Evolutionary conservation across 2,797 vertebrate species (phyloP).

Genomic region (Decapterus maruadsi): DNA sequence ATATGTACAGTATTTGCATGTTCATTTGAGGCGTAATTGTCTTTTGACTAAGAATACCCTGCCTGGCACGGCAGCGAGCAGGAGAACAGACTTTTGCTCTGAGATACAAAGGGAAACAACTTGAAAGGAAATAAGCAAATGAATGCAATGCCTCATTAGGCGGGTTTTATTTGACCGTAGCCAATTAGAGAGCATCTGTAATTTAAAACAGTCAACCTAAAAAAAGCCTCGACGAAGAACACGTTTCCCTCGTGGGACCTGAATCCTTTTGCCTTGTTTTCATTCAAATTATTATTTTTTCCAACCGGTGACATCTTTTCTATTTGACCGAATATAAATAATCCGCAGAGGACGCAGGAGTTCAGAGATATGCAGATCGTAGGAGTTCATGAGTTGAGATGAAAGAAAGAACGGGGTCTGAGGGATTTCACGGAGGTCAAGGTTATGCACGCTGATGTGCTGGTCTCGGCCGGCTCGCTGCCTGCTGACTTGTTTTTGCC

Average conservation of each 20-base stretch:
- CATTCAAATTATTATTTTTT: constrained; percentile 67
- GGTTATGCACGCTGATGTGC: constrained; percentile 42
- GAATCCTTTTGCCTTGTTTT: constrained; percentile 73
- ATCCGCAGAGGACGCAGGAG: constrained; percentile 50
- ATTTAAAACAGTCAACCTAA: constrained; percentile 83
- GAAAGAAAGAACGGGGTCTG: constrained; percentile 20
- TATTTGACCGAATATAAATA: constrained; percentile 63
- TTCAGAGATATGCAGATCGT: constrained; percentile 50
- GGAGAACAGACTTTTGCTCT: constrained; percentile 73
- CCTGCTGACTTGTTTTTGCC: constrained; percentile 56
- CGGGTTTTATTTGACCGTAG: constrained; percentile 83
- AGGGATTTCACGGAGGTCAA: constrained; percentile 54
- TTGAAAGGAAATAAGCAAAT: constrained; percentile 83
- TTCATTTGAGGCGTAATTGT: constrained; percentile 64
- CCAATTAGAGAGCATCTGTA: constrained; percentile 84
- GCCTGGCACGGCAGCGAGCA: constrained; percentile 51
- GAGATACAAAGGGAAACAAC: constrained; percentile 79
- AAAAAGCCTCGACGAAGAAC: constrained; percentile 76
- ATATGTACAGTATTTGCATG: constrained; percentile 58
- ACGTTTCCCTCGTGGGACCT: constrained; percentile 68
- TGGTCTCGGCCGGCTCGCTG: constrained; percentile 15
- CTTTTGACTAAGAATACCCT: constrained; percentile 70
- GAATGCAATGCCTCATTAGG: constrained; percentile 84
- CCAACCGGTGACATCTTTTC: constrained; percentile 64
- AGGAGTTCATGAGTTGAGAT: constrained; percentile 38